Evolutionary conservation across 2,888 invertebrate species (phyloP).

Genomic region (Automeris io): DNA sequence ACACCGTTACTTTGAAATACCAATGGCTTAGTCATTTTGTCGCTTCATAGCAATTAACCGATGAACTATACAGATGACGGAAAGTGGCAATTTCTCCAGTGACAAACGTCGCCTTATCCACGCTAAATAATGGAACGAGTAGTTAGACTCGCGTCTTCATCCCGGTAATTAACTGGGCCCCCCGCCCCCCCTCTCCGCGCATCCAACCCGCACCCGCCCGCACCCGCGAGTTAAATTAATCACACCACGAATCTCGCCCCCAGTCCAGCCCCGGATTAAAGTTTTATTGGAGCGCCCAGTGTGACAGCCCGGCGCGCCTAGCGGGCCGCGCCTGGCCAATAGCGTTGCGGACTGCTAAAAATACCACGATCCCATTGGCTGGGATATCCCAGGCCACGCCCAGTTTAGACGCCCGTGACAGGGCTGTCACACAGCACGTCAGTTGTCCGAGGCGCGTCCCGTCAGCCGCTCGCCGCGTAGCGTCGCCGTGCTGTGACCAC

Average conservation of each 20-base stretch:
- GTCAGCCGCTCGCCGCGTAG: constrained; percentile 66
- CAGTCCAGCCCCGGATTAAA: constrained; percentile 71
- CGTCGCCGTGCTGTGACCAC: constrained; percentile 45
- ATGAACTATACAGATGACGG: constrained; percentile 62
- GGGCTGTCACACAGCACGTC: constrained; percentile 67
- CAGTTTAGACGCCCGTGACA: constrained; percentile 50
- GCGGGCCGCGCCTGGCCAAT: constrained; percentile 25
- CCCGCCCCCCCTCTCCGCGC: constrained; percentile 20
- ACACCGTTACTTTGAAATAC: no score
- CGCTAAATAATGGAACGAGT: constrained; percentile 71
- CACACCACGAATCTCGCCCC: constrained; percentile 74
- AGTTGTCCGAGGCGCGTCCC: constrained; percentile 73
- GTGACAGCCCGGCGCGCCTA: constrained; percentile 59
- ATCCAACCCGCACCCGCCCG: constrained; percentile 12
- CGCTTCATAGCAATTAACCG: constrained; percentile 41
- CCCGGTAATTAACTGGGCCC: constrained; percentile 64
- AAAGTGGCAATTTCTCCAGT: constrained; percentile 65
- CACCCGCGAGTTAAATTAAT: constrained; percentile 62
- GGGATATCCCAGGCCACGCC: constrained; percentile 41
- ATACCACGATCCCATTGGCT: constrained; percentile 41
- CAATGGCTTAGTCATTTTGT: no score
- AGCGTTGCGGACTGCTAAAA: constrained; percentile 18
- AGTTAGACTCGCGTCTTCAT: constrained; percentile 74
- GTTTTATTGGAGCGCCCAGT: constrained; percentile 71
- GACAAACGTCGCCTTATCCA: constrained; percentile 71